Evolutionary conservation across 2,888 invertebrate genomes (phyloP).

Genomic region (Cryptocheilus praepositus): DNA sequence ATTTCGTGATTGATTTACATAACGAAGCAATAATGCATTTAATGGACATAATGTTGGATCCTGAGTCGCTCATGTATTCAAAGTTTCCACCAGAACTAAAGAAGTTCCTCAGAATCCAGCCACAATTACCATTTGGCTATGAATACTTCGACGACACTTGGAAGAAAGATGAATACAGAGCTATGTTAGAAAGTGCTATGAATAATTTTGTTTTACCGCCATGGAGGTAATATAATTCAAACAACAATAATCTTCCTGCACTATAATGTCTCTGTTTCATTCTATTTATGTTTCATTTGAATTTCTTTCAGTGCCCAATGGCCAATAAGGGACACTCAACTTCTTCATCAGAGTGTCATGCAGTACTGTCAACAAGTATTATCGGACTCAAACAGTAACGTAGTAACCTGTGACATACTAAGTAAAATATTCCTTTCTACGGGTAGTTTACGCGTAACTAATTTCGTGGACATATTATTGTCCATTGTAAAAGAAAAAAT

Average conservation of each 20-base stretch:
- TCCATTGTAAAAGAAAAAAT: conserved; percentile 65
- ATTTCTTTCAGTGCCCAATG: conserved; percentile 61
- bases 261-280: background rate
- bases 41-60: conserved; percentile 78
- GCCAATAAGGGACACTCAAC: conserved; percentile 61
- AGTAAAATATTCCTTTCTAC: conserved; percentile 58
- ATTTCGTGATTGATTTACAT: conserved; percentile 79
- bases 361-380: conserved; percentile 61
- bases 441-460: conserved; percentile 44
- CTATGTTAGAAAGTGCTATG: conserved; percentile 77
- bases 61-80: conserved; percentile 78
- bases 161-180: conserved; percentile 76
- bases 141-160: conserved; percentile 82
- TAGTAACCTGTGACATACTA: conserved; percentile 55
- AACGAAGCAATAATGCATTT: conserved; percentile 82
- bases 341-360: conserved; percentile 55
- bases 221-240: conserved; percentile 68
- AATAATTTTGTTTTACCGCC: conserved; percentile 78
- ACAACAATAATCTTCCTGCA: background rate
- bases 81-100: conserved; percentile 82
- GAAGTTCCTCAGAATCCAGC: conserved; percentile 72
- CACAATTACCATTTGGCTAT: conserved; percentile 80
- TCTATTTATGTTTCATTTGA: background rate
- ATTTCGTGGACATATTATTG: conserved; percentile 63
- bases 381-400: conserved; percentile 45